phyloP scores from a whole-genome alignment of 2,888 invertebrate genomes.

The Drosophila melanosoma region DNA sequence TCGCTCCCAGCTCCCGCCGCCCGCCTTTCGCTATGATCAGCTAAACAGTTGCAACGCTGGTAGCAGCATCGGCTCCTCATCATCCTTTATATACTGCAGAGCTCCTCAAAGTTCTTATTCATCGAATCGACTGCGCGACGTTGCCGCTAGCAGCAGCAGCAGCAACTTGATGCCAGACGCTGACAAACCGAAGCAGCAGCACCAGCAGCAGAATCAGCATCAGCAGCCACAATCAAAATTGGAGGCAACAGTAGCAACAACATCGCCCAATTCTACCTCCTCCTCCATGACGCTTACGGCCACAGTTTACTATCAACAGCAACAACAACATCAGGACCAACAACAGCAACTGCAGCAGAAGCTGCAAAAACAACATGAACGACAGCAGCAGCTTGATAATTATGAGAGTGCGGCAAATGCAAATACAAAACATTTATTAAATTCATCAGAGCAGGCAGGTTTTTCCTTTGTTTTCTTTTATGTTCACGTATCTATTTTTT shows the following conservation, averaged over 20 bases:
- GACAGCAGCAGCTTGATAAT: constrained; percentile 39
- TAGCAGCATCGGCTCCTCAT: constrained; percentile 25
- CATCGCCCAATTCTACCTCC: constrained; percentile 16
- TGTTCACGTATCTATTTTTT: constrained; percentile 39
- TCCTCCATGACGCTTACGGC: constrained; percentile 70
- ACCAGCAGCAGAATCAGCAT: constrained; percentile 16
- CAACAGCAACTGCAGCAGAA: constrained; percentile 56
- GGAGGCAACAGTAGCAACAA: constrained; percentile 10
- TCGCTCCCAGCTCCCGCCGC: constrained; percentile 9
- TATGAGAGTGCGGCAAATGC: constrained; percentile 61
- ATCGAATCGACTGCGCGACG: constrained; percentile 68
- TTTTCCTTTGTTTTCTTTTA: constrained; percentile 52
- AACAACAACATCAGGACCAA: constrained; percentile 45
- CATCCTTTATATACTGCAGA: constrained; percentile 58
- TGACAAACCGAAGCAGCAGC: constrained; percentile 31
- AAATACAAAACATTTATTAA: constrained; percentile 62
- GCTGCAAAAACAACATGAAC: constrained; percentile 22
- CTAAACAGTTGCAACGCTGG: constrained; percentile 27
- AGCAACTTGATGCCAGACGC: constrained; percentile 8
- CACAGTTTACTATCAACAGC: constrained; percentile 71
- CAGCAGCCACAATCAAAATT: constrained; percentile 14
- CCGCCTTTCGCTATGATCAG: constrained; percentile 26
- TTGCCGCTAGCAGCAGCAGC: constrained; percentile 25
- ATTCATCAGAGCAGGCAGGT: constrained; percentile 79
- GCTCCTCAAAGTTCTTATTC: constrained; percentile 73